phyloP scores from a whole-genome alignment of 37 sponge, comb jelly and placozoan genomes.

The Diacarnus erythraeanus region DNA sequence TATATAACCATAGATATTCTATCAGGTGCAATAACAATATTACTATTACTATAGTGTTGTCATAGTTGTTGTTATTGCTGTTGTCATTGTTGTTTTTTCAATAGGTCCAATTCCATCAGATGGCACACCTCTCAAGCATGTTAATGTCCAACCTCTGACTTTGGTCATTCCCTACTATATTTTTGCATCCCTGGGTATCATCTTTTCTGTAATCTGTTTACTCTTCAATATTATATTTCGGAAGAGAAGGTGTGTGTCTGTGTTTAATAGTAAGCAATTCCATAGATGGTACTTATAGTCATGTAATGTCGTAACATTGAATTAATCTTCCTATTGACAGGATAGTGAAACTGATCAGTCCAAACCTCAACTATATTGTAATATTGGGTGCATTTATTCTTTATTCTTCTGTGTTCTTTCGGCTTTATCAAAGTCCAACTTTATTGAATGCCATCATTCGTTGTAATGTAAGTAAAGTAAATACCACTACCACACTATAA shows the following conservation, averaged over 20 bases:
- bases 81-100: neutral
- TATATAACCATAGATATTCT: too few species aligned
- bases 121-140: conserved; percentile 5
- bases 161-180: conserved; percentile 13
- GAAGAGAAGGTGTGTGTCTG: conserved; percentile 18
- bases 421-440: neutral
- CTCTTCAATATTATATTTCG: conserved; percentile 22
- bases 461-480: conserved; percentile 1
- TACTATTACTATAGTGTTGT: neutral
- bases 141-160: neutral
- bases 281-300: neutral
- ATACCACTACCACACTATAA: neutral
- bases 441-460: neutral
- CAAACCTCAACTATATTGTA: conserved; percentile 26
- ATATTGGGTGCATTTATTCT: conserved; percentile 1
- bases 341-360: conserved; percentile 31
- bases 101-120: neutral
- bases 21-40: neutral
- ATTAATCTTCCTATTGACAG: neutral
- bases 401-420: conserved; percentile 8
- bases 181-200: neutral
- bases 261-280: neutral
- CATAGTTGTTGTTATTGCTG: neutral
- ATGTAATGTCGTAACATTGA: neutral
- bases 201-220: conserved; percentile 23